phyloP scores from a whole-genome alignment of 2,888 invertebrate species.

The Slavum lentiscoides region DNA sequence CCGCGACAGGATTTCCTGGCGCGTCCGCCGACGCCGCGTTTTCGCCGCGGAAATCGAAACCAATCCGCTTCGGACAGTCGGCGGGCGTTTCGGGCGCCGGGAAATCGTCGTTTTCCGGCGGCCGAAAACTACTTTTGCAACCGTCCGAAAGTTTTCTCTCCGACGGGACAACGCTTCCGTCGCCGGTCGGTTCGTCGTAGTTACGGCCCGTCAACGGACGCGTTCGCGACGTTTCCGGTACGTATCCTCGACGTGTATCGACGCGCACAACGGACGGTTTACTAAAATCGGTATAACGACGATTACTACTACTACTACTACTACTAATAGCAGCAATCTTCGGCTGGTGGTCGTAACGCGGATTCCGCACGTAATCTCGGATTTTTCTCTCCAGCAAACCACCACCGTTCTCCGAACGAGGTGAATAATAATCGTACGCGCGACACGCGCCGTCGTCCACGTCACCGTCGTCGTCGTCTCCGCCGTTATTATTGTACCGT shows the following conservation, averaged over 20 bases:
- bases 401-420: not conserved
- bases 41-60: conserved; percentile 28
- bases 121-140: not conserved
- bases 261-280: not conserved
- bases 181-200: too few species aligned
- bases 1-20: not conserved
- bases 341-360: not conserved
- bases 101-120: too few species aligned
- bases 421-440: not conserved
- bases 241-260: not conserved
- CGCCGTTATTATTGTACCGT: too few species aligned
- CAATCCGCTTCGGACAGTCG: conserved; percentile 16
- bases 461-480: too few species aligned
- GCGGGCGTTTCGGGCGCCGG: not conserved
- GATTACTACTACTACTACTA: too few species aligned
- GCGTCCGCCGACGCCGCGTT: not conserved
- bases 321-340: not conserved
- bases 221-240: not conserved
- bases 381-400: conserved; percentile 39
- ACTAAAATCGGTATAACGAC: not conserved
- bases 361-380: conserved; percentile 40
- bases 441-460: too few species aligned
- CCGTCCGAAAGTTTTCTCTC: not conserved
- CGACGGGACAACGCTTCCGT: not conserved
- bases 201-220: not conserved